Evolutionary conservation across 1,140 invertebrate species (phyloP).

Genomic region (Bombus sylvicola): DNA sequence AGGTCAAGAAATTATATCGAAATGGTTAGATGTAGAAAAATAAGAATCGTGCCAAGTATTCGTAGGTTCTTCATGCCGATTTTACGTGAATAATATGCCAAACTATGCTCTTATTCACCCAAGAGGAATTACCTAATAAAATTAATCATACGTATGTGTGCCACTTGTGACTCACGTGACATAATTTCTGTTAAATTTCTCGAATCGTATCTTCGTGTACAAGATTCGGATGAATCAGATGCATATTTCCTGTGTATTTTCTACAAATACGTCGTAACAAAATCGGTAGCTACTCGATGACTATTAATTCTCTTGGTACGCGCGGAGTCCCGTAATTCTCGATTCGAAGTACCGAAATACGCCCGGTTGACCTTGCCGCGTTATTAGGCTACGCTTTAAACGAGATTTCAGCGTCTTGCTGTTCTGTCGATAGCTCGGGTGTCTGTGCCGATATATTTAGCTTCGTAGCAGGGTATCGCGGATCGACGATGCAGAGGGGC

Average conservation of each 20-base stretch:
- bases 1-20: conserved; percentile 8
- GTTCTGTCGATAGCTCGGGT: conserved; percentile 60
- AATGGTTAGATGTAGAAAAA: not conserved
- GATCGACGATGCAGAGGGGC: conserved; percentile 42
- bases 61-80: not conserved
- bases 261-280: not conserved
- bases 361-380: conserved; percentile 54
- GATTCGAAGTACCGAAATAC: conserved; percentile 58
- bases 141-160: not conserved
- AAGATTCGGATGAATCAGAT: not conserved
- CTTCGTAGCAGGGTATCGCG: conserved; percentile 40
- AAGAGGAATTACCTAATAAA: not conserved
- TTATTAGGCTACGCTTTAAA: conserved; percentile 64
- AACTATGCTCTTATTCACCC: not conserved
- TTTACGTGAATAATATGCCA: not conserved
- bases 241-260: not conserved
- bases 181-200: not conserved
- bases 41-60: not conserved
- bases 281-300: conserved; percentile 3
- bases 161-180: not conserved
- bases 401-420: conserved; percentile 49
- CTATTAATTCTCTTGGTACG: conserved; percentile 25
- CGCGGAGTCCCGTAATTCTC: conserved; percentile 36
- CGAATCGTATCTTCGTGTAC: not conserved
- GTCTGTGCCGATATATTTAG: conserved; percentile 66